Evolutionary conservation across 2,888 invertebrate species (phyloP), one percentile per base, ranked within the genome.

Genomic region (Steinernema hermaphroditum): DNA sequence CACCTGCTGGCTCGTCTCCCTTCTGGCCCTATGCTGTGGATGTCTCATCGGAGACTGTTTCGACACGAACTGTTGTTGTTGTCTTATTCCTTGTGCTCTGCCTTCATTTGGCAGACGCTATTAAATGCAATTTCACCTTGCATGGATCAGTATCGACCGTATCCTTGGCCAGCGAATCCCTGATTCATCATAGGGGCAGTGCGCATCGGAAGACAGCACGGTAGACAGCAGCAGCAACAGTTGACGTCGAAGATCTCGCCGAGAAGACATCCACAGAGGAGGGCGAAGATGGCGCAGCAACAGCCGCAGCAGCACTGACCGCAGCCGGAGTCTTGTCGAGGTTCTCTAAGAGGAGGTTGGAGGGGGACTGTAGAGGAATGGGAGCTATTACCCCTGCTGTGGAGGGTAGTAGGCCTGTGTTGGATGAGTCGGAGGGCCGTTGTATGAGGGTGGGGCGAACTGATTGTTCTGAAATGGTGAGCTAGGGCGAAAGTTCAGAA

Each of bases 21-120:
- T 83, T 24, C 50, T 83, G 24, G 80, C 81, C 0, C 77, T 83
- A 1, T 82, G 81, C 62, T 83, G 83, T 57, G 83, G 83, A 16
- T 83, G 83, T 71, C 77, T 81, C 37, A 72, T 83, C 8, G 83
- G 82, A 72, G 80, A 80, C 73, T 69, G 41, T 22, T 77, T 78
- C 70, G 77, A 78, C 68, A 49, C 54, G 2, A 46, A 74, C n/a
- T 70, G 70, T n/a, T 77, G 77, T 44, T 77, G 77, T 32, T 78
- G 77, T 41, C 41, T 75, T 16, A 77, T 77, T 32, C 77, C 77
- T 12, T 75, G 74, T 29, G 71, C 74, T 9, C 34, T 78, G 19
- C 77, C 77, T 27, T 50, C 72, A 9, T 77, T 77, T 73, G 68
- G 74, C 43, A 0, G 54, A 24, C 27, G 27, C 14, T 19, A n/a